Conservation (phyloP, 2,113 vertebrate species). For the Platycercus adscitus region DNA sequence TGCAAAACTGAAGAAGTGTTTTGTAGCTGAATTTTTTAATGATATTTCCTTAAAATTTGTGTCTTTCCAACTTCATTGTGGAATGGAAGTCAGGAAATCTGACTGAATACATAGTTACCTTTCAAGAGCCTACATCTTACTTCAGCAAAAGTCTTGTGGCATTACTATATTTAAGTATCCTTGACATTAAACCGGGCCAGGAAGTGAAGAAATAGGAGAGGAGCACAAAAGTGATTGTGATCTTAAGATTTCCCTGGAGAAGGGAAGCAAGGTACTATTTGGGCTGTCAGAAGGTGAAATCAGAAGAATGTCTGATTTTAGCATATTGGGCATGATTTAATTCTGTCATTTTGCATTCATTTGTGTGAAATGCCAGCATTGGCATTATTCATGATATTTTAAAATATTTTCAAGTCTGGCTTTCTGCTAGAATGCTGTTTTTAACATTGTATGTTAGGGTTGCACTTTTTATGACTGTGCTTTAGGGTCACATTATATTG, state of each 20-base stretch:
- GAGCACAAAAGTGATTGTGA: conserved; percentile 76
- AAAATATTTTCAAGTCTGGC: fast-evolving
- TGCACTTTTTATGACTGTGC: background rate
- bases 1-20: background rate
- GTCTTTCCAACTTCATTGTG: conserved; percentile 44
- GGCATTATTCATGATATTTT: background rate
- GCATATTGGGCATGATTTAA: conserved; percentile 53
- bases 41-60: background rate
- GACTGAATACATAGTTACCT: conserved; percentile 46
- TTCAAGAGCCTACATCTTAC: conserved; percentile 69
- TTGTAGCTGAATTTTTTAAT: background rate
- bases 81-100: conserved; percentile 72
- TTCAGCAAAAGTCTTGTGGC: conserved; percentile 77
- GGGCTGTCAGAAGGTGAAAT: conserved; percentile 75
- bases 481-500: conserved; percentile 11
- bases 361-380: background rate
- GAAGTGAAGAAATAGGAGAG: conserved; percentile 68
- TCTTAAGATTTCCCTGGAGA: conserved; percentile 83
- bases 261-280: conserved; percentile 54
- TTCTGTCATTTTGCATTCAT: conserved; percentile 48
- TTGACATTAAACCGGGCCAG: conserved; percentile 77
- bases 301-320: conserved; percentile 57
- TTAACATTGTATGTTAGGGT: background rate
- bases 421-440: background rate
- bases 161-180: conserved; percentile 71